phyloP scores from a whole-genome alignment of 2,888 invertebrate genomes.

The Eubasilissa splendida region DNA sequence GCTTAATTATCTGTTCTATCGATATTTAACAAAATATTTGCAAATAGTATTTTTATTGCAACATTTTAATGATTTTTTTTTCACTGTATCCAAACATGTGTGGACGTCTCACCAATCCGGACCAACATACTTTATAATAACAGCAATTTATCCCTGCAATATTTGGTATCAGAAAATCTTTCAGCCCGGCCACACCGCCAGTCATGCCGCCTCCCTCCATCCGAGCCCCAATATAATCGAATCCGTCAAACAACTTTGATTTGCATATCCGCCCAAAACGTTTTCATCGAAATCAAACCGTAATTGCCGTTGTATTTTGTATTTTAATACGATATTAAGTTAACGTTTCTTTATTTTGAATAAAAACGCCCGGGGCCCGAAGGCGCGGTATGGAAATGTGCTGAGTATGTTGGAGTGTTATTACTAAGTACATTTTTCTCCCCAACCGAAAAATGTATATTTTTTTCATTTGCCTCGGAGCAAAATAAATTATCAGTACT shows the following conservation, averaged over 20 bases:
- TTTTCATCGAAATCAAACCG: conserved; percentile 55
- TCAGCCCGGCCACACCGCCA: not conserved
- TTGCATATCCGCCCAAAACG: conserved; percentile 55
- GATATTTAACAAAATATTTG: not conserved
- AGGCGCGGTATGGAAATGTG: conserved; percentile 43
- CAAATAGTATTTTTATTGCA: not conserved
- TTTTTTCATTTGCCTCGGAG: conserved; percentile 51
- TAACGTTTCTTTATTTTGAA: conserved; percentile 55
- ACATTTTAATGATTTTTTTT: no score
- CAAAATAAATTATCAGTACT: conserved; percentile 56
- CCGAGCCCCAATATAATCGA: conserved; percentile 26
- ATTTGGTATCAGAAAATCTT: conserved; percentile 30
- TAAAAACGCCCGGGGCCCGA: conserved; percentile 42
- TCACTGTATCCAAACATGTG: no score
- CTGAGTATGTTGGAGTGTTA: conserved; percentile 39
- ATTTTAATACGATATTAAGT: conserved; percentile 55
- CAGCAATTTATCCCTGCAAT: conserved; percentile 21
- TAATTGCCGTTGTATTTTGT: conserved; percentile 55
- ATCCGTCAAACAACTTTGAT: conserved; percentile 49
- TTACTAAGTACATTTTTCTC: conserved; percentile 49
- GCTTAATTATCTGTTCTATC: no score
- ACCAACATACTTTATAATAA: not conserved
- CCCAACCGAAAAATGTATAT: conserved; percentile 36
- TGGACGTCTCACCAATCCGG: no score
- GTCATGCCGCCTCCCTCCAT: not conserved